Evolutionary conservation across 2,113 vertebrate species (phyloP).

Genomic region (Sturnus vulgaris): DNA sequence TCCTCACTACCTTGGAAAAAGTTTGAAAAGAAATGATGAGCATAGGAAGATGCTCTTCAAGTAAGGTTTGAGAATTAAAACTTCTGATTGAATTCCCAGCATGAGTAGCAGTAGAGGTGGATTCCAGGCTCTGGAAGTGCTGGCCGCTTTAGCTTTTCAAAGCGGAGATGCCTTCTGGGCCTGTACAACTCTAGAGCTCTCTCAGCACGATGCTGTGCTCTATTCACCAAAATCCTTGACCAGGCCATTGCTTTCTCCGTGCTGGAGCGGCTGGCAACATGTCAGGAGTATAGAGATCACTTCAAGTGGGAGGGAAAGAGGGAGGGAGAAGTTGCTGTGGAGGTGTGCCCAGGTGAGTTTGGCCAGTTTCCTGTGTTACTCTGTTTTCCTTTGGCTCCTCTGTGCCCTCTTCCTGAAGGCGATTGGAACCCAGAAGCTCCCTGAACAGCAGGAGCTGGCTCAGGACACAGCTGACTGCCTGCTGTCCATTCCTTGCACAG

Average conservation of each 20-base stretch:
- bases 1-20: background rate
- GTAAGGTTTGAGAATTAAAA: background rate
- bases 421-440: background rate
- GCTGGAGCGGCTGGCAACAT: background rate
- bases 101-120: no score
- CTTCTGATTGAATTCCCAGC: background rate
- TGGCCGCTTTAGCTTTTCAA: background rate
- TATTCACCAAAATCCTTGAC: background rate
- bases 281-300: background rate
- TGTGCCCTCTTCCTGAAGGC: background rate
- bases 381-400: background rate
- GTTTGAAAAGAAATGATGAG: background rate
- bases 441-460: background rate
- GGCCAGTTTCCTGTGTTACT: background rate
- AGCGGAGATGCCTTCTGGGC: background rate
- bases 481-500: rapidly evolving
- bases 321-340: background rate
- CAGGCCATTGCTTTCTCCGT: background rate
- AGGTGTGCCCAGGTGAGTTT: background rate
- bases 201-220: background rate
- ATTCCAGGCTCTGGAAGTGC: background rate
- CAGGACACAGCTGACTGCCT: background rate
- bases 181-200: background rate
- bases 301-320: background rate
- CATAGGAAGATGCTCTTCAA: background rate